Evolutionary conservation across 1,140 invertebrate species (phyloP).

Genomic region (Meteorus sp.): DNA sequence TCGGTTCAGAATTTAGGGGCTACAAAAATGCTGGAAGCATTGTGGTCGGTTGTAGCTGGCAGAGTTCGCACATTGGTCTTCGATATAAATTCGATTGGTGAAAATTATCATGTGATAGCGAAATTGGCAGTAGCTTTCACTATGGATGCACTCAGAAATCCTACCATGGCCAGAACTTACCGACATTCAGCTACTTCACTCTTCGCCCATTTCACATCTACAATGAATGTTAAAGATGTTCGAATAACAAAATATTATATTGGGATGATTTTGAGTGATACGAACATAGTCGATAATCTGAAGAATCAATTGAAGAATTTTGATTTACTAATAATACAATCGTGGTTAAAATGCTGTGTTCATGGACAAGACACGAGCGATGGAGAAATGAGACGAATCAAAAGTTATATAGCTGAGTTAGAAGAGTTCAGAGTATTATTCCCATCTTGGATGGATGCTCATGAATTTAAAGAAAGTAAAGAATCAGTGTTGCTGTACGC

Average conservation of each 20-base stretch:
- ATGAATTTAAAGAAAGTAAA: constrained; percentile 40
- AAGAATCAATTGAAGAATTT: constrained; percentile 34
- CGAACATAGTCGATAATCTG: constrained; percentile 23
- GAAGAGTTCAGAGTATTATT: constrained; percentile 45
- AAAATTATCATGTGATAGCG: constrained; percentile 43
- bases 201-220: constrained; percentile 50
- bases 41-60: constrained; percentile 48
- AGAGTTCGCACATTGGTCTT: constrained; percentile 49
- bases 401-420: constrained; percentile 39
- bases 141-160: constrained; percentile 45
- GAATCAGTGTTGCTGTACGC: constrained; percentile 29
- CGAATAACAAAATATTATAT: constrained; percentile 49
- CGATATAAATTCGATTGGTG: constrained; percentile 33
- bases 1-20: constrained; percentile 19
- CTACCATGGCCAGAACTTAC: constrained; percentile 40
- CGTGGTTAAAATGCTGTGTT: constrained; percentile 53
- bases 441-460: constrained; percentile 27
- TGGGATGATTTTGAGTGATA: constrained; percentile 38
- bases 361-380: constrained; percentile 35
- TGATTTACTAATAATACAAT: constrained; percentile 43
- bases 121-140: constrained; percentile 53
- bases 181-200: constrained; percentile 46
- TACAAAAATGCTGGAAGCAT: constrained; percentile 42
- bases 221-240: constrained; percentile 49
- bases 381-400: constrained; percentile 38